phyloP scores from a whole-genome alignment of 2,888 invertebrate species.

The Scaptomyza cyrtandrae region DNA sequence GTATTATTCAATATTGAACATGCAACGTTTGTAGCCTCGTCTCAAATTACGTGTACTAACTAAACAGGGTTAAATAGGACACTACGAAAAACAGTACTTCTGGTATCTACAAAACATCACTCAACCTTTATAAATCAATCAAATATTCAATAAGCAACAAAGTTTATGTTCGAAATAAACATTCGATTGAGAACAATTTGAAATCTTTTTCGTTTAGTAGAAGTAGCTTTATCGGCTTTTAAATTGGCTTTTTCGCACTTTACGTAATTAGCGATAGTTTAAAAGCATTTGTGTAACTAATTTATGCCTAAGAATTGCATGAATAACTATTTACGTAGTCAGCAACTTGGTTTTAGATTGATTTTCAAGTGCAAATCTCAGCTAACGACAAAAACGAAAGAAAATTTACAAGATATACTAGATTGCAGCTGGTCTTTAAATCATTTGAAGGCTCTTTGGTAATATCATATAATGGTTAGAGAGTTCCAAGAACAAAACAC shows the following conservation, averaged over 20 bases:
- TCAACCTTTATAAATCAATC: no score
- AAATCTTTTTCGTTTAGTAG: neutral
- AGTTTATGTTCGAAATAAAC: neutral
- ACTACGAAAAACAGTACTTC: neutral
- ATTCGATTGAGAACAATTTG: neutral
- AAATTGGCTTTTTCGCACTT: neutral
- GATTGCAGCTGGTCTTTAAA: constrained; percentile 29
- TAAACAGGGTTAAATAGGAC: constrained; percentile 33
- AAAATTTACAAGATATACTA: constrained; percentile 30
- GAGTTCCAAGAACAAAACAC: constrained; percentile 25
- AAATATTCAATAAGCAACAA: no score
- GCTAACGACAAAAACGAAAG: constrained; percentile 1
- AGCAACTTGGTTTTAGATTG: neutral
- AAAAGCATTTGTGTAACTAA: neutral
- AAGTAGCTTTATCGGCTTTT: neutral
- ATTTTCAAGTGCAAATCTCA: constrained; percentile 37
- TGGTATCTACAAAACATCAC: neutral
- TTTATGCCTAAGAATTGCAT: neutral
- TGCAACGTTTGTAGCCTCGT: constrained; percentile 34
- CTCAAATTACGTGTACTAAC: constrained; percentile 9
- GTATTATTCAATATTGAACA: constrained; percentile 20
- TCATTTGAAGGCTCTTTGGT: constrained; percentile 18
- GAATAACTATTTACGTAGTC: neutral
- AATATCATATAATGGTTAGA: neutral
- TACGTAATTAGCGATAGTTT: neutral